A percentile compares a stretch with the other conserved stretches of the same genome.
Conservation (phyloP, 2,888 invertebrate genomes). For the Stenodema calcarata region DNA sequence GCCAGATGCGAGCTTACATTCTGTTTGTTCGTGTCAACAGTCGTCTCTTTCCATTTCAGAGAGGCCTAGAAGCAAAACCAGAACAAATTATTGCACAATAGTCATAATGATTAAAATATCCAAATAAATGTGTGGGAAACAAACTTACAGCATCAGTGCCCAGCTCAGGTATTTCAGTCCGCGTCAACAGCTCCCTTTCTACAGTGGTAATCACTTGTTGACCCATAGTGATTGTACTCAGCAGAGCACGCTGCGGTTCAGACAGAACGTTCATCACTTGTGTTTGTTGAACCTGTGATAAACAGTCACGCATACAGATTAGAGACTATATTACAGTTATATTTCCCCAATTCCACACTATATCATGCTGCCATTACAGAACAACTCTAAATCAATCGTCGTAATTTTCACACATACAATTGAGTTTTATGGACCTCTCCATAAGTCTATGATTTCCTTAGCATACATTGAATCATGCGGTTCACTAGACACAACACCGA, state of each 20-base stretch:
- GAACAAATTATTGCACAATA: background rate
- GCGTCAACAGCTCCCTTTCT: slow-evolving; percentile 75
- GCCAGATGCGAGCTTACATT: slow-evolving; percentile 96
- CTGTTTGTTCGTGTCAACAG: slow-evolving; percentile 93
- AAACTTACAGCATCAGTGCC: slow-evolving; percentile 74
- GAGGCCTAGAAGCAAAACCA: slow-evolving; percentile 67
- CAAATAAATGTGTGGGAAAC: too few relatives aligned
- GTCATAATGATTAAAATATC: too few relatives aligned
- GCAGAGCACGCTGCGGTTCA: slow-evolving; percentile 90
- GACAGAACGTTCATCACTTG: slow-evolving; percentile 84
- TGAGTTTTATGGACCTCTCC: background rate
- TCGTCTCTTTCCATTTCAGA: slow-evolving; percentile 92
- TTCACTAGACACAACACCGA: slow-evolving; percentile 46
- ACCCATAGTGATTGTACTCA: slow-evolving; percentile 89
- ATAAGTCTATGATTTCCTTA: background rate
- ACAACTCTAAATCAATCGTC: too few relatives aligned
- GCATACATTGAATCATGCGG: slow-evolving; percentile 22
- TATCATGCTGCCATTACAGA: background rate
- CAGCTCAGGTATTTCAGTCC: slow-evolving; percentile 73
- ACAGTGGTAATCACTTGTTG: slow-evolving; percentile 87
- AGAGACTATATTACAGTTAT: background rate
- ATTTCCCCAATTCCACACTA: background rate
- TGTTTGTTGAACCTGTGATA: slow-evolving; percentile 76
- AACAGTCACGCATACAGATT: background rate
- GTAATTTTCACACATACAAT: too few relatives aligned